These are phyloP conservation scores for Drosophila kohkoa DNA, from an alignment of 1,140 invertebrate species.

Conservation along the genomic window DNA sequence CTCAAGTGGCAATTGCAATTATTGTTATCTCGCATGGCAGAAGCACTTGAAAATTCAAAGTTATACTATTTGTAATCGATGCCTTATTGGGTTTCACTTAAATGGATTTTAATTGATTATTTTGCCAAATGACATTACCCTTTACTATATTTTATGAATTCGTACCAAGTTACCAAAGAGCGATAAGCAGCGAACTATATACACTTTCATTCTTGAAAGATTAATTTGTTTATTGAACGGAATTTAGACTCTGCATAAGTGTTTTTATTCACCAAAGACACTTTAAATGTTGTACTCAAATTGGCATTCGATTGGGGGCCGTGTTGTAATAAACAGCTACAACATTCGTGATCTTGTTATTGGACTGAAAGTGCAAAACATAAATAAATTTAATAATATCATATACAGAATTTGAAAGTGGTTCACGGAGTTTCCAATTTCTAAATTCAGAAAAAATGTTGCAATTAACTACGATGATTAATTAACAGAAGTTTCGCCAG, in stretches of 20 bases:
- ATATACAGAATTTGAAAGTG: too few relatives aligned
- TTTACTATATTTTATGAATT: conserved; percentile 40
- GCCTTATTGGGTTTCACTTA: conserved; percentile 25
- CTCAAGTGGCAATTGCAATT: conserved; percentile 42
- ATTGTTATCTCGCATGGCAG: conserved; percentile 5
- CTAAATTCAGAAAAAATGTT: too few relatives aligned
- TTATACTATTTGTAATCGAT: conserved; percentile 17
- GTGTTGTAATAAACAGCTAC: too few relatives aligned
- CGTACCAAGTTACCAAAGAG: conserved; percentile 16
- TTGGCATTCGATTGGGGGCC: neutral
- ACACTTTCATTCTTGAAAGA: conserved; percentile 10
- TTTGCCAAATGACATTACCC: conserved; percentile 18
- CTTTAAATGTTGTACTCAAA: neutral
- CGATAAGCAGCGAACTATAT: conserved; percentile 15
- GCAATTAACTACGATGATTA: conserved; percentile 51
- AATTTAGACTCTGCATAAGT: conserved; percentile 20
- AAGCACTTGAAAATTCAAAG: conserved; percentile 16
- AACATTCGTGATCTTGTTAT: too few relatives aligned
- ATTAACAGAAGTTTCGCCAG: conserved; percentile 51
- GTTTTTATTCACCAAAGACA: conserved; percentile 10
- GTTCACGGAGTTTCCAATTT: too few relatives aligned
- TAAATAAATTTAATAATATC: too few relatives aligned
- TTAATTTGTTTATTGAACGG: conserved; percentile 11
- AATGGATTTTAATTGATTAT: conserved; percentile 47
- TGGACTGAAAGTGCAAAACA: too few relatives aligned